These are phyloP conservation scores for Falco naumanni DNA, from an alignment of 2,797 vertebrate genomes.

Conservation along the genomic window DNA sequence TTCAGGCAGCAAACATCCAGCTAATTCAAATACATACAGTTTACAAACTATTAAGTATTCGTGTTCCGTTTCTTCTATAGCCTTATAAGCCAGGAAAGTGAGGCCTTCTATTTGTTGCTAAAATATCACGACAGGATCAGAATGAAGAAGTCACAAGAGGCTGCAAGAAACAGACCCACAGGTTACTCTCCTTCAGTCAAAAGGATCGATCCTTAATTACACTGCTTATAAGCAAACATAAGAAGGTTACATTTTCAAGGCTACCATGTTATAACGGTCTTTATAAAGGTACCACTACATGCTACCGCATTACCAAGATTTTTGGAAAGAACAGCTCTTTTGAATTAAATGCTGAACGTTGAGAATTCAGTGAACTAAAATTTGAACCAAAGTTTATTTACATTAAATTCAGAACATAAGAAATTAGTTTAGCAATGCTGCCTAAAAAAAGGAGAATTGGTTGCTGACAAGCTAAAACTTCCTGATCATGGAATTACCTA, in stretches of 20 bases:
- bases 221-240: background rate
- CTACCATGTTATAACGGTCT: background rate
- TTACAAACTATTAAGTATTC: background rate
- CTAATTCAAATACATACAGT: background rate
- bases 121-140: background rate
- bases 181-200: background rate
- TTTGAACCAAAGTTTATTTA: background rate
- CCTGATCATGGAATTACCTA: background rate
- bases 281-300: background rate
- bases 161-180: background rate
- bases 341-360: background rate
- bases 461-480: background rate
- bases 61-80: background rate
- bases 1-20: background rate
- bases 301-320: background rate
- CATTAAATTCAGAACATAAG: background rate
- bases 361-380: background rate
- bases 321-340: background rate
- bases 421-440: background rate
- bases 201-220: background rate
- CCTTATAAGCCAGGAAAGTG: background rate
- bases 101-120: background rate
- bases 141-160: background rate
- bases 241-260: background rate
- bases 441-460: background rate